These are phyloP conservation scores for Matsumyia berberina DNA, from an alignment of 2,888 invertebrate species.

Conservation along the genomic window DNA sequence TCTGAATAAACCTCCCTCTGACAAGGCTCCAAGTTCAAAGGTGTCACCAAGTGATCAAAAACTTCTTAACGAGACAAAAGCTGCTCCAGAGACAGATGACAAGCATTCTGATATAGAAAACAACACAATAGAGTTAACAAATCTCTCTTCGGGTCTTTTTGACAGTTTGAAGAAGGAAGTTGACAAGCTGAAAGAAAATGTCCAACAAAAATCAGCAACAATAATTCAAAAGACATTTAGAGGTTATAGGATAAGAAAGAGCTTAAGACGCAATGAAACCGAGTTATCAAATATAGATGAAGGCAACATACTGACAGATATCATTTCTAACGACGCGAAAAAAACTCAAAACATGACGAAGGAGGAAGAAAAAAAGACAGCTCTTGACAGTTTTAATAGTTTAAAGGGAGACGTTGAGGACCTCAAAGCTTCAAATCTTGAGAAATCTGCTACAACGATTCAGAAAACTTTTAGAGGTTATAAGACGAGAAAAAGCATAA, in stretches of 20 bases:
- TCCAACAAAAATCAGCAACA: constrained; percentile 47
- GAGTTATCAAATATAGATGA: not conserved
- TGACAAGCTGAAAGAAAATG: not conserved
- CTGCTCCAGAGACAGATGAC: no score
- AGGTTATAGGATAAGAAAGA: constrained; percentile 64
- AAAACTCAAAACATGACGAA: not conserved
- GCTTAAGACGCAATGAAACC: not conserved
- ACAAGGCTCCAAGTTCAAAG: no score
- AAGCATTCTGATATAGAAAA: not conserved
- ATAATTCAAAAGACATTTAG: constrained; percentile 69
- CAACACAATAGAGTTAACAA: not conserved
- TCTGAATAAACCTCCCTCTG: no score
- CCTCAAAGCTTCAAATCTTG: not conserved
- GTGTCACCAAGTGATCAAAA: no score
- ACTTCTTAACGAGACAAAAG: no score
- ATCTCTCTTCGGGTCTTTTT: not conserved
- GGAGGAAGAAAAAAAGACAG: not conserved
- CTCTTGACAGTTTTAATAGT: not conserved
- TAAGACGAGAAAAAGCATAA: constrained; percentile 40
- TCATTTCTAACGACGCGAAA: not conserved
- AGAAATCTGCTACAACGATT: constrained; percentile 72
- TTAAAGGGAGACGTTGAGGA: not conserved
- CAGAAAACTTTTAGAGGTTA: constrained; percentile 76
- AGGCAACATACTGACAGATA: not conserved
- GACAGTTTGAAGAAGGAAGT: constrained; percentile 10